Percentiles rank a stretch among this genome's conserved stretches.
Evolutionary conservation across 2,888 invertebrate genomes (phyloP).

Genomic region (Nephrotoma guestfalica): DNA sequence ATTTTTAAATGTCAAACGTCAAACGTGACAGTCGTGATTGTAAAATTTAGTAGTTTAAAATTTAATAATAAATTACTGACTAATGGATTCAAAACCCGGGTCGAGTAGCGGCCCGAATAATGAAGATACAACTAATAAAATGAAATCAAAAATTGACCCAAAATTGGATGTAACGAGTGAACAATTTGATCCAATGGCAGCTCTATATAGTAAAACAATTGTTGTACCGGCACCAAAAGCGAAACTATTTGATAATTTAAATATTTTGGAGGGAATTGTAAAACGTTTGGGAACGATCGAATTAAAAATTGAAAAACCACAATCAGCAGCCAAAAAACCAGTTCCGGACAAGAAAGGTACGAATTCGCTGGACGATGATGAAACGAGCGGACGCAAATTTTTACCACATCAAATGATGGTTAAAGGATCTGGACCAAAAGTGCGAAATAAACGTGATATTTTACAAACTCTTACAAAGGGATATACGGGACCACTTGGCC

Average conservation of each 20-base stretch:
- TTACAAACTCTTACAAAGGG: constrained; percentile 38
- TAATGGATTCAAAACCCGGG: not conserved
- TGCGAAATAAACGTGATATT: constrained; percentile 31
- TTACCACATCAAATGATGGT: constrained; percentile 35
- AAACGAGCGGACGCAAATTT: constrained; percentile 24
- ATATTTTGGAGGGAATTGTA: constrained; percentile 40
- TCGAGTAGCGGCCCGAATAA: not conserved
- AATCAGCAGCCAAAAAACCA: not conserved
- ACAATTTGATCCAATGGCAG: constrained; percentile 54
- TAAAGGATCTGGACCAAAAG: constrained; percentile 15
- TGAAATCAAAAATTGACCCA: constrained; percentile 11
- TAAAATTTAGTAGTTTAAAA: not conserved
- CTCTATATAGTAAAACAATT: constrained; percentile 43
- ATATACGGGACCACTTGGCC: constrained; percentile 42
- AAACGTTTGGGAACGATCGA: constrained; percentile 21
- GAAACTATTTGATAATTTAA: constrained; percentile 51
- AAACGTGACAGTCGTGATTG: not conserved
- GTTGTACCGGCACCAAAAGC: constrained; percentile 41
- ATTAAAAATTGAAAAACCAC: constrained; percentile 1
- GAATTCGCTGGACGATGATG: constrained; percentile 3
- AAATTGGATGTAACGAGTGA: constrained; percentile 38
- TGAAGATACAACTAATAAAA: not conserved
- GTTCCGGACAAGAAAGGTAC: constrained; percentile 8
- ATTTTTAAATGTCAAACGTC: not conserved
- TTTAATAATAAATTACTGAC: not conserved